Conservation (phyloP, 2,888 invertebrate species). For the Oligia strigilis region DNA sequence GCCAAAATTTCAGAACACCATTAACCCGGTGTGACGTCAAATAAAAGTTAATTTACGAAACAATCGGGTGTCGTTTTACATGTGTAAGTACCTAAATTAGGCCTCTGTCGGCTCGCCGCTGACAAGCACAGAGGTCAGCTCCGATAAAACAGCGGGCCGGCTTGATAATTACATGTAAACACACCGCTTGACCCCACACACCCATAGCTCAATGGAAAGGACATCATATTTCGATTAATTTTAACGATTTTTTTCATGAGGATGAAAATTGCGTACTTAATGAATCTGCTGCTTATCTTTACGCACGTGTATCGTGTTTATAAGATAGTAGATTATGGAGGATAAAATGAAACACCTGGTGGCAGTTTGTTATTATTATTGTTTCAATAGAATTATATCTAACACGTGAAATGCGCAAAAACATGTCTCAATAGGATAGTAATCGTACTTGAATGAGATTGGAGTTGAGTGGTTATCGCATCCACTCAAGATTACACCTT, state of each 20-base stretch:
- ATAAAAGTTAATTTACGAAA: slow-evolving; percentile 69
- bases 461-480: slow-evolving; percentile 42
- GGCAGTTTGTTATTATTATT: slow-evolving; percentile 5
- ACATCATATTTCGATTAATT: slow-evolving; percentile 25
- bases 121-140: slow-evolving; percentile 72
- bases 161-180: slow-evolving; percentile 85
- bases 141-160: slow-evolving; percentile 76
- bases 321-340: neutral
- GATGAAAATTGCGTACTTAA: neutral
- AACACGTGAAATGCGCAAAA: slow-evolving; percentile 21
- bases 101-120: slow-evolving; percentile 71
- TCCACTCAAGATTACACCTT: slow-evolving; percentile 52
- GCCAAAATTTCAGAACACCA: slow-evolving; percentile 20
- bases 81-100: slow-evolving; percentile 77
- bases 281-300: slow-evolving; percentile 17
- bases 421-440: slow-evolving; percentile 19
- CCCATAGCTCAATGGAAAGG: slow-evolving; percentile 64
- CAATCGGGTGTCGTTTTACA: slow-evolving; percentile 72
- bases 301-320: neutral
- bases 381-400: slow-evolving; percentile 11
- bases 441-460: slow-evolving; percentile 42
- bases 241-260: neutral
- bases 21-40: slow-evolving; percentile 51
- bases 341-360: neutral
- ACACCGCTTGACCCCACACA: slow-evolving; percentile 60